Evolutionary conservation across 2,888 invertebrate species (phyloP).

Genomic region (Agrilus mali): DNA sequence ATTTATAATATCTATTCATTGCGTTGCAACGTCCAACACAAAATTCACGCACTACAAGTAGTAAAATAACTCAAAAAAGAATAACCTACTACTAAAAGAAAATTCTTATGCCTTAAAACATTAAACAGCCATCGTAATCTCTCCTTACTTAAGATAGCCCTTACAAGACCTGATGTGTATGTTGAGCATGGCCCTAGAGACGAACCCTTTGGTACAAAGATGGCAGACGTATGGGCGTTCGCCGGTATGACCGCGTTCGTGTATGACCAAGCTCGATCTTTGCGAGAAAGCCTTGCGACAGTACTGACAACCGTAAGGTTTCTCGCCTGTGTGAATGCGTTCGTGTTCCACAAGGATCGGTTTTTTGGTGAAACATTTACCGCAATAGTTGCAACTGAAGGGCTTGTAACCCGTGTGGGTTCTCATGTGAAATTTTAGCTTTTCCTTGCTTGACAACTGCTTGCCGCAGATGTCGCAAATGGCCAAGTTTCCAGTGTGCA

Average conservation of each 20-base stretch:
- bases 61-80: too few species aligned
- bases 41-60: too few species aligned
- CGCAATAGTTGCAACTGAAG: conserved; percentile 29
- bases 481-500: conserved; percentile 38
- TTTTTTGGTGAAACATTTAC: conserved; percentile 31
- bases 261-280: conserved; percentile 49
- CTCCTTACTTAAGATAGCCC: conserved; percentile 13
- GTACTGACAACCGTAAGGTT: conserved; percentile 39
- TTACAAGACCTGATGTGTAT: conserved; percentile 44
- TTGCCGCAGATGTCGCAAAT: conserved; percentile 50
- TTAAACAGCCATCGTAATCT: too few species aligned
- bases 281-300: conserved; percentile 51
- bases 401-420: conserved; percentile 31
- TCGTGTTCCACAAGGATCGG: conserved; percentile 30
- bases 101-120: too few species aligned
- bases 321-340: conserved; percentile 30
- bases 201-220: conserved; percentile 48
- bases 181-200: conserved; percentile 48
- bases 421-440: conserved; percentile 35
- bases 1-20: too few species aligned
- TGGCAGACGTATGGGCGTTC: conserved; percentile 47
- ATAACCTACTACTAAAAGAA: too few species aligned
- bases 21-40: too few species aligned
- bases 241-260: conserved; percentile 51
- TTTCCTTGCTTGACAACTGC: conserved; percentile 38